phyloP scores from a whole-genome alignment of 1,140 invertebrate species.

The Drosophila watanabei region DNA sequence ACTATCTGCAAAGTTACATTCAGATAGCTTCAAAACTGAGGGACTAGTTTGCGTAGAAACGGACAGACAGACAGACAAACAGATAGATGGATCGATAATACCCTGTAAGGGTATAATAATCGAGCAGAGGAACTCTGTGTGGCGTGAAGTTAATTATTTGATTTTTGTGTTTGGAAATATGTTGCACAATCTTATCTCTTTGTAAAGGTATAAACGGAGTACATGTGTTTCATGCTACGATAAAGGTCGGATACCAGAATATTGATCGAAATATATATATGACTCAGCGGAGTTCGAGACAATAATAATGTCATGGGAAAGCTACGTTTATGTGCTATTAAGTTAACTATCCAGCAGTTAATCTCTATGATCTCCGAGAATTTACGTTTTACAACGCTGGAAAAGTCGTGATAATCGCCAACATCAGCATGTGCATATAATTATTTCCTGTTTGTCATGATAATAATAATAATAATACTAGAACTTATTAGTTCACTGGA shows the following conservation, averaged over 20 bases:
- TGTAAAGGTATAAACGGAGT: constrained; percentile 16
- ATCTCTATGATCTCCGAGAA: constrained; percentile 32
- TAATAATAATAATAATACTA: constrained; percentile 27
- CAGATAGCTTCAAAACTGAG: too few relatives aligned
- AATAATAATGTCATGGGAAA: constrained; percentile 31
- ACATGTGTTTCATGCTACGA: constrained; percentile 21
- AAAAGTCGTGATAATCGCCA: constrained; percentile 21
- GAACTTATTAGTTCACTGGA: constrained; percentile 4
- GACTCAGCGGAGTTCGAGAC: constrained; percentile 19
- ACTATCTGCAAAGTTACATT: too few relatives aligned
- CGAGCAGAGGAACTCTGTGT: constrained; percentile 18
- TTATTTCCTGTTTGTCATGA: constrained; percentile 28
- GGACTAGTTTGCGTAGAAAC: too few relatives aligned
- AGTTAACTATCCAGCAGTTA: constrained; percentile 20
- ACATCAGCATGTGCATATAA: constrained; percentile 28
- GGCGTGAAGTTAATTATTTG: constrained; percentile 35
- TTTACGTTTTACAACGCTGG: constrained; percentile 16
- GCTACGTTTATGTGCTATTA: not conserved
- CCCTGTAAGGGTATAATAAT: too few relatives aligned
- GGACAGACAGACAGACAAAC: too few relatives aligned
- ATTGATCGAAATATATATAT: constrained; percentile 5
- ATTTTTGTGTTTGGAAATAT: constrained; percentile 22
- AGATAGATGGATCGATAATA: too few relatives aligned
- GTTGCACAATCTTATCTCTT: constrained; percentile 47
- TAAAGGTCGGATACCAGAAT: constrained; percentile 4